These are phyloP conservation scores for Cephalophus harveyi DNA, from an alignment of 2,113 vertebrate genomes.

Conservation along the genomic window DNA sequence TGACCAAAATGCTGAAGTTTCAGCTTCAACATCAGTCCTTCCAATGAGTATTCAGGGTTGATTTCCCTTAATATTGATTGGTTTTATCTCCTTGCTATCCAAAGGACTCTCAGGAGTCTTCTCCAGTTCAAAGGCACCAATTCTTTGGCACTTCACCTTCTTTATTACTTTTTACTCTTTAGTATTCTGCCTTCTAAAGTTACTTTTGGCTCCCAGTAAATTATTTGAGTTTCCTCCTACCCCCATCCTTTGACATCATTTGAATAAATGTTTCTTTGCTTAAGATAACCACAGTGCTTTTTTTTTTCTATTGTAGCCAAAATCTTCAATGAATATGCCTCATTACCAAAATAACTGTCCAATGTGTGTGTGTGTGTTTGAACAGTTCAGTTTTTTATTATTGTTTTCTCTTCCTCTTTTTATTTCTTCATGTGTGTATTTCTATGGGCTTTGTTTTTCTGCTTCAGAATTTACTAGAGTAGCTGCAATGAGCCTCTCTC, in stretches of 20 bases:
- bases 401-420: neutral
- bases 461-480: conserved; percentile 27
- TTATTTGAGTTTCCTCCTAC: neutral
- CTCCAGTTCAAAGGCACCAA: neutral
- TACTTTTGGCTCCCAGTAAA: neutral
- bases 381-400: neutral
- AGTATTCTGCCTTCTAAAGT: neutral
- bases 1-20: neutral
- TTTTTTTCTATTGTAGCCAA: neutral
- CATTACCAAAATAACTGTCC: neutral
- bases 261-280: neutral
- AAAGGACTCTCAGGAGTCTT: neutral
- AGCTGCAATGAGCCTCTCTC: neutral
- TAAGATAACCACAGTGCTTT: neutral
- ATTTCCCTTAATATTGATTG: neutral
- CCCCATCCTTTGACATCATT: neutral
- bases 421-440: neutral
- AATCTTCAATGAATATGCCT: neutral
- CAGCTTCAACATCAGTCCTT: neutral
- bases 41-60: neutral
- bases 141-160: neutral
- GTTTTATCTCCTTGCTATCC: neutral
- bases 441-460: conserved; percentile 19
- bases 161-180: neutral
- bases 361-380: neutral